phyloP scores from a whole-genome alignment of 2,888 invertebrate species.

The Campaea margaritaria region DNA sequence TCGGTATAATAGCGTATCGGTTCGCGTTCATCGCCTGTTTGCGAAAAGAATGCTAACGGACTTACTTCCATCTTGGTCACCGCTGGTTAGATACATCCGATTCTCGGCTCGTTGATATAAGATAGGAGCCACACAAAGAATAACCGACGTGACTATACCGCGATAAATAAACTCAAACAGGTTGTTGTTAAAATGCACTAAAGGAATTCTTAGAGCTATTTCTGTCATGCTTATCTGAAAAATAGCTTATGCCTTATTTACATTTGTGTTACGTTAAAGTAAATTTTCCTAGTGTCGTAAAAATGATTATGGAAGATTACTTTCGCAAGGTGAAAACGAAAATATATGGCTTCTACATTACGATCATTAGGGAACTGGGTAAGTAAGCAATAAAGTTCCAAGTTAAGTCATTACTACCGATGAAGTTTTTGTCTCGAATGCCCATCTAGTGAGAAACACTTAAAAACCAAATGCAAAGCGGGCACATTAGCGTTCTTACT shows the following conservation, averaged over 20 bases:
- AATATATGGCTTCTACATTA: conserved; percentile 24
- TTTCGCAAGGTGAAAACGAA: conserved; percentile 28
- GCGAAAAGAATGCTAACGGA: conserved; percentile 78
- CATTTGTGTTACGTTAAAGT: no score
- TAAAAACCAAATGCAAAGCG: conserved; percentile 47
- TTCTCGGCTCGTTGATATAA: conserved; percentile 41
- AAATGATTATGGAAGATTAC: not conserved
- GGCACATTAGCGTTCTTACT: conserved; percentile 55
- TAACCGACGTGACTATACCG: conserved; percentile 50
- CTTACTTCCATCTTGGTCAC: conserved; percentile 60
- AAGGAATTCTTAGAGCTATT: conserved; percentile 21
- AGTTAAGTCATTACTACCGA: conserved; percentile 35
- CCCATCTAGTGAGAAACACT: conserved; percentile 26
- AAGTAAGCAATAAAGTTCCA: conserved; percentile 18
- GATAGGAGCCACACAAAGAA: conserved; percentile 55
- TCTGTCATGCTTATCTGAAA: conserved; percentile 1
- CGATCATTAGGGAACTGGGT: conserved; percentile 29
- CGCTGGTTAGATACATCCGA: conserved; percentile 49
- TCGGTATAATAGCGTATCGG: conserved; percentile 64
- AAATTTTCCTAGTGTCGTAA: no score
- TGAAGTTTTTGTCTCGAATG: conserved; percentile 1
- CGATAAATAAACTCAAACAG: conserved; percentile 30
- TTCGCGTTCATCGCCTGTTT: conserved; percentile 58
- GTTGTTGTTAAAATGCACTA: conserved; percentile 22
- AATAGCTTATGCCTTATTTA: not conserved